Conservation (phyloP, 2,797 vertebrate genomes). For the Salmo trutta region DNA sequence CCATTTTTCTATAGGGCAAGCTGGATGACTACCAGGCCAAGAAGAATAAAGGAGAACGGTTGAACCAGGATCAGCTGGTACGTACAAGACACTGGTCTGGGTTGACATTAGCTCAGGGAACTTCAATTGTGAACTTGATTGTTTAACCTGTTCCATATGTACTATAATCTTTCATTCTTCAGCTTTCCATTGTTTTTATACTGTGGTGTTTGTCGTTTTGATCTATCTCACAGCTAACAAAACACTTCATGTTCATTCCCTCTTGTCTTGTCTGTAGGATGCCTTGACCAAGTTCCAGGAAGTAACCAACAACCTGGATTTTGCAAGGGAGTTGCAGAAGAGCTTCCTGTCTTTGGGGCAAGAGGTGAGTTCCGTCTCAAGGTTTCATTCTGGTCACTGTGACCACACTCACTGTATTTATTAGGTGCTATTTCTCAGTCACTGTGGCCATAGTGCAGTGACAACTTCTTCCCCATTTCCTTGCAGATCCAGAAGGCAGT, state of each 20-base stretch:
- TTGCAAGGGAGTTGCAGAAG: slow-evolving; percentile 95
- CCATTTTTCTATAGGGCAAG: slow-evolving; percentile 81
- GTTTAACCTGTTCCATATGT: background rate
- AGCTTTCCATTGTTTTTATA: background rate
- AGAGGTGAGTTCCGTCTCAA: slow-evolving; percentile 81
- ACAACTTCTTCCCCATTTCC: background rate
- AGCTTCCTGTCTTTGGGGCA: slow-evolving; percentile 90
- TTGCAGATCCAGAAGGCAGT: slow-evolving; percentile 92
- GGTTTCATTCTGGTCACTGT: background rate
- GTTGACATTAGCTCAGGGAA: background rate
- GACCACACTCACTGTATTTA: too few relatives aligned
- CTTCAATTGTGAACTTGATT: background rate
- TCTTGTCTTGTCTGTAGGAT: slow-evolving; percentile 75
- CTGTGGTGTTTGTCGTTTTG: background rate
- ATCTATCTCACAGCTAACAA: background rate
- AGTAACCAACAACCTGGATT: slow-evolving; percentile 93
- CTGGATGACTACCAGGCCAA: slow-evolving; percentile 95
- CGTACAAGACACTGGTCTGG: slow-evolving; percentile 33
- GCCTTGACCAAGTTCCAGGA: slow-evolving; percentile 94
- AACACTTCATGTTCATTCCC: slow-evolving; percentile 18
- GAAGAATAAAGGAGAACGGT: slow-evolving; percentile 91
- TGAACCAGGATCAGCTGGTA: slow-evolving; percentile 99
- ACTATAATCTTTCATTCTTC: background rate
- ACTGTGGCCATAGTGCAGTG: background rate
- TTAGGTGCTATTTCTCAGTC: background rate